Base-by-base conservation (phyloP, 2,888 invertebrate species). In the Baronia brevicornis region DNA sequence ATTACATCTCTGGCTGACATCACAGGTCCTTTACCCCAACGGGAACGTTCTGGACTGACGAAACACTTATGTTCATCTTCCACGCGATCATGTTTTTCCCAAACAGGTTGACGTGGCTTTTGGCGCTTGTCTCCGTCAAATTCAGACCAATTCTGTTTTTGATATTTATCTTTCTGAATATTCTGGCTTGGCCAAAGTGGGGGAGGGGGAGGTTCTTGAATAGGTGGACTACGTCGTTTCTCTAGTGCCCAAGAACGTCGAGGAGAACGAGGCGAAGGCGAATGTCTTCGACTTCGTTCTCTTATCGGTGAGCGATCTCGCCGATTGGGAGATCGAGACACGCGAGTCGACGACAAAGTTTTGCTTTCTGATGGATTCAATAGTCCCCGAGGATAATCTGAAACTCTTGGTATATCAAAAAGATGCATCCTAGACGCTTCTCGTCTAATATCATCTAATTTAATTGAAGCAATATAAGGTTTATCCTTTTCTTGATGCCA, bases 171-270 rank as follows among this genome's bases (percentile, higher is more conserved):
- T 43, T 53, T 34, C 45, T 49, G 6, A 49, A 42, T 3, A 40
- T 45, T 53, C 30, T 60, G 67, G 6, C 64, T 74, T 0, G 79
- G 77, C 80, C 79, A 79, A 2, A 48, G 24, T 0, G 80, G 79
- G 0, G 80, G 78, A 1, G 77, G 79, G 0, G 80, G 80, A 1
- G 74, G 64, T 8, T 69, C 67, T 1, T 46, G 44, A 1, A 44
- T 30, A 3, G 67, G 66, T 1, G 78, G 71, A 37, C 75, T 77
- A 30, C 59, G 51, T 2, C 77, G 68, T 41, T 78, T 79, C 37
- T 82, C 80, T 1, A 74, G 46, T 1, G 77, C 79, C 80, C 80
- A 82, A 1, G 80, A 78, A 1, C 80, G 73, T 3, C 77, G 59
- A 8, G 79, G 78, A 0, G 77, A 74, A 8, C 62, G 57, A 1